A percentile compares a stretch with the other conserved stretches of the same genome.
Evolutionary conservation across 2,797 vertebrate species (phyloP).

Genomic region (Sebastes glaucus): DNA sequence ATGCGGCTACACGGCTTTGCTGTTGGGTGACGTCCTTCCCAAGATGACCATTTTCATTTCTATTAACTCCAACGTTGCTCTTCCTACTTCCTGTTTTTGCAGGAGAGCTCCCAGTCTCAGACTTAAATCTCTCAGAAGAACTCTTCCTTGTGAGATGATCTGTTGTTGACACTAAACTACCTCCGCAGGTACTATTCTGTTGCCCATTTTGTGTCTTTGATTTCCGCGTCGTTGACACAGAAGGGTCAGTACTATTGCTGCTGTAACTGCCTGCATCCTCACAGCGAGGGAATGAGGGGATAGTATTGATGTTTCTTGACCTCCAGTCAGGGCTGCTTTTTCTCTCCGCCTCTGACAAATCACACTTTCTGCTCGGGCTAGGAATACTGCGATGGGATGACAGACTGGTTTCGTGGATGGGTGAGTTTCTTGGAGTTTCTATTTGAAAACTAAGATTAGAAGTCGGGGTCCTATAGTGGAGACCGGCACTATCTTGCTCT

Average conservation of each 20-base stretch:
- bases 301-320: slow-evolving; percentile 19
- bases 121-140: background rate
- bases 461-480: background rate
- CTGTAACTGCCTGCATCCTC: slow-evolving; percentile 4
- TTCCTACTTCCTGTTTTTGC: background rate
- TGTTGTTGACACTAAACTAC: background rate
- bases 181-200: background rate
- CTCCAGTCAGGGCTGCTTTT: background rate
- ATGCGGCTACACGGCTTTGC: background rate
- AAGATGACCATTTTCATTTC: background rate
- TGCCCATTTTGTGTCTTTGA: background rate
- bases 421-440: slow-evolving; percentile 8
- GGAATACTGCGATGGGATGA: slow-evolving; percentile 2
- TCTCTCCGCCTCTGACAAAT: slow-evolving; percentile 36
- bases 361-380: slow-evolving; percentile 1
- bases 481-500: background rate
- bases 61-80: background rate
- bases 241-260: background rate
- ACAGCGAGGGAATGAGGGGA: background rate
- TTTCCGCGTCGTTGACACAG: background rate
- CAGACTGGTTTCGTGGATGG: background rate
- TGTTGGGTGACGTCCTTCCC: background rate
- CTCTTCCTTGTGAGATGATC: background rate
- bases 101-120: background rate
- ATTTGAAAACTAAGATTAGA: slow-evolving; percentile 2